A percentile compares a stretch with the other conserved stretches of the same genome.
Evolutionary conservation across 2,888 invertebrate genomes (phyloP).

Genomic region (Parelbella ahira): DNA sequence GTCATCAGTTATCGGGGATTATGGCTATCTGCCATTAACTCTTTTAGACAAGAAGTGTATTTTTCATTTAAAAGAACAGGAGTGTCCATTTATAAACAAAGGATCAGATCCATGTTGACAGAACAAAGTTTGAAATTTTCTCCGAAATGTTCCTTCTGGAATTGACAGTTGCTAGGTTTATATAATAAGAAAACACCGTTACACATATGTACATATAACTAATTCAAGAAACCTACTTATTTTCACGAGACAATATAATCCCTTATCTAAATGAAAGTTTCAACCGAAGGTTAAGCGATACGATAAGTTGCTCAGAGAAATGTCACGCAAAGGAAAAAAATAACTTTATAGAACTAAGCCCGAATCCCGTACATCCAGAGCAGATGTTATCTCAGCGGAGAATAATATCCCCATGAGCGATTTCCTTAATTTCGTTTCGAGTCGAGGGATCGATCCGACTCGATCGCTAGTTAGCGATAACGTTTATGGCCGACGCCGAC

Average conservation of each 20-base stretch:
- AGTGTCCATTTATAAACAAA: too few relatives aligned
- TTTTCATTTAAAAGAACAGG: too few relatives aligned
- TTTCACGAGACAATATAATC: too few relatives aligned
- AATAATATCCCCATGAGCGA: conserved; percentile 80
- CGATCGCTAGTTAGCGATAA: conserved; percentile 76
- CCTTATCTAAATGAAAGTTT: background rate
- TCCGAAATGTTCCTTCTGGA: too few relatives aligned
- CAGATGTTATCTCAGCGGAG: conserved; percentile 48
- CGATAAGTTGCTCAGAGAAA: conserved; percentile 34
- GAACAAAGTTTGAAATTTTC: too few relatives aligned
- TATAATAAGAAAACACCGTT: too few relatives aligned
- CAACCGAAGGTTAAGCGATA: background rate
- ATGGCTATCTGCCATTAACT: conserved; percentile 9
- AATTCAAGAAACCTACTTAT: too few relatives aligned
- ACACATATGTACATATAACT: too few relatives aligned
- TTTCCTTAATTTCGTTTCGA: conserved; percentile 79
- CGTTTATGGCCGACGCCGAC: conserved; percentile 67
- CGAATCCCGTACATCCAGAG: conserved; percentile 50
- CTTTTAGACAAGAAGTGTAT: conserved; percentile 3
- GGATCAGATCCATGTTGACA: too few relatives aligned
- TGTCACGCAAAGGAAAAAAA: conserved; percentile 16
- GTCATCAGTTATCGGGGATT: conserved; percentile 31
- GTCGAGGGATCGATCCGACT: conserved; percentile 76
- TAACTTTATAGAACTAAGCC: conserved; percentile 38
- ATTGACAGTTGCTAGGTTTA: too few relatives aligned